Evolutionary conservation across 2,113 vertebrate species (phyloP), one percentile per base, ranked within the genome.

Genomic region (Hemichromis elongatus): DNA sequence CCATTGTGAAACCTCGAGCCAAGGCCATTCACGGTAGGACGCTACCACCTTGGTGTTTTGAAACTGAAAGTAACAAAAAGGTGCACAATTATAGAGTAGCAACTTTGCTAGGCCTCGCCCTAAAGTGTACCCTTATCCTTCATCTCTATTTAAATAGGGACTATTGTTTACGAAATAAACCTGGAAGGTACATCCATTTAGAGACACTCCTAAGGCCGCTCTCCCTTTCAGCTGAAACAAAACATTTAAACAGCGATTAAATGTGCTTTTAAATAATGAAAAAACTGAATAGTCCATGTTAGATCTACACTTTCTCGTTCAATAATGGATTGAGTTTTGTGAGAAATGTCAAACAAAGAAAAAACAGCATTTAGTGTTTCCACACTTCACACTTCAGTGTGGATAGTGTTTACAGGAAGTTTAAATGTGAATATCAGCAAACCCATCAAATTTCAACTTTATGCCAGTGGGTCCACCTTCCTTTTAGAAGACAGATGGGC

Each of bases 1-100:
- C 13, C 0, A 2, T 18, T 47, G 40, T 0, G 40, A 18, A 18
- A 70, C n/a, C 66, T 26, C 5, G 6, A 18, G 40, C 66, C 0
- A 2, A 47, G 40, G 66, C 66, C 40, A 6, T 70, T 70, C 40
- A 70, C 40, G 18, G 28, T 42, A n/a, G 35, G 61, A 68, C 4
- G 21, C 47, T 18, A 9, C 45, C 66, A 70, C 40, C 8, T 70
- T 47, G 40, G 40, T 18, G 9, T 47, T 70, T 47, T 70, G 66
- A 70, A 70, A 70, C 21, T 70, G 40, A 40, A 70, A 28, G 40
- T 47, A 26, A 47, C 66, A 70, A 70, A 24, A 45, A n/a, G n/a
- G 37, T 1, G 13, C 63, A 66, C 6, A 33, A 13, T 7, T 37
- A 3, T 1, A 63, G 10, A 1, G 63, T 42, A 68, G 14, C 63